Percentiles rank a stretch among this genome's conserved stretches.
These are phyloP conservation scores for Cyaniris semiargus DNA, from an alignment of 2,888 invertebrate species.

Conservation along the genomic window DNA sequence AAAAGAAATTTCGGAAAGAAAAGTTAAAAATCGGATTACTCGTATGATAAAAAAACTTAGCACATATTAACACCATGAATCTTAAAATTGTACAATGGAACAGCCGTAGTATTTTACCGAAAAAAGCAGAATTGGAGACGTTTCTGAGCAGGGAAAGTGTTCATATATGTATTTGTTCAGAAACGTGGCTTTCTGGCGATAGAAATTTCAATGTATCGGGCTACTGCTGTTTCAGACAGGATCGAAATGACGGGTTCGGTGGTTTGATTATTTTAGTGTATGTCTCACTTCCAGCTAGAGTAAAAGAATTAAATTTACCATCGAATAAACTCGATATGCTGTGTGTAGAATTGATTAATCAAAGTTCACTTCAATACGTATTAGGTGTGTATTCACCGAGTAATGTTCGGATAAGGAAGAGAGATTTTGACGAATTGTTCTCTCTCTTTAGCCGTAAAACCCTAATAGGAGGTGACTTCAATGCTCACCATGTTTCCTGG, in stretches of 20 bases:
- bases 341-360: slow-evolving; percentile 13
- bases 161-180: slow-evolving; percentile 10
- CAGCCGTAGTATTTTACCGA: slow-evolving; percentile 29
- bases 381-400: background rate
- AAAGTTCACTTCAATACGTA: slow-evolving; percentile 10
- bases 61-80: background rate
- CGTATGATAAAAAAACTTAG: background rate
- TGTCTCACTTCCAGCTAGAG: background rate
- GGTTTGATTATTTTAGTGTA: background rate
- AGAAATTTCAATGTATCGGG: background rate
- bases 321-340: background rate
- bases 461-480: background rate
- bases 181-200: slow-evolving; percentile 22
- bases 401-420: background rate
- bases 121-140: background rate
- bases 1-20: background rate
- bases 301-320: background rate
- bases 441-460: too few species aligned
- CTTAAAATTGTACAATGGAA: background rate
- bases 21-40: background rate
- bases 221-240: too few species aligned
- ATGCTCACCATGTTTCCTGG: background rate
- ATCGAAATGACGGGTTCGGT: too few species aligned
- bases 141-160: background rate
- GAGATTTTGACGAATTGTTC: too few species aligned